phyloP scores from a whole-genome alignment of 2,888 invertebrate species.

The Mactromeris polynyma region DNA sequence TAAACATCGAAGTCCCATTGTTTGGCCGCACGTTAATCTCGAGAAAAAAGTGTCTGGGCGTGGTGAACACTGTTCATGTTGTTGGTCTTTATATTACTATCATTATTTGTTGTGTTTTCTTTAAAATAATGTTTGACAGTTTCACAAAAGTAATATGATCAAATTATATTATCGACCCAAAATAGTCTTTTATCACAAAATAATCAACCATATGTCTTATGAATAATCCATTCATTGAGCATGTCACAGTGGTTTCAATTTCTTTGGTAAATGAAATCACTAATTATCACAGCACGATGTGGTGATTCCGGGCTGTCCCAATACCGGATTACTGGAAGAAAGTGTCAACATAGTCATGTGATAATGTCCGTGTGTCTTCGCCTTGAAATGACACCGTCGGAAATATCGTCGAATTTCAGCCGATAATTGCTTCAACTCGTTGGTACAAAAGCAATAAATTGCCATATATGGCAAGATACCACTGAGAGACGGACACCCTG shows the following conservation, averaged over 20 bases:
- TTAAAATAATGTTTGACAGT: not conserved
- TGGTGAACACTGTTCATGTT: not conserved
- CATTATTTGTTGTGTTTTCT: constrained; percentile 10
- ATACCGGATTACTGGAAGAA: constrained; percentile 10
- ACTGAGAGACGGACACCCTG: not conserved
- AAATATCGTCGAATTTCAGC: constrained; percentile 5
- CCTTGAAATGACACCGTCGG: constrained; percentile 2
- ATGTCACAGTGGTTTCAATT: not conserved
- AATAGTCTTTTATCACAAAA: constrained; percentile 8
- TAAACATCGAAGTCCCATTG: not conserved
- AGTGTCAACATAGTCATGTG: not conserved
- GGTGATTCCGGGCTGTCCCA: constrained; percentile 1
- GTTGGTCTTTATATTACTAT: not conserved
- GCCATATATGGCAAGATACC: not conserved
- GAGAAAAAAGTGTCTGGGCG: not conserved
- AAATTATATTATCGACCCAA: not conserved
- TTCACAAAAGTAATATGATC: not conserved
- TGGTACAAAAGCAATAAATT: constrained; percentile 13
- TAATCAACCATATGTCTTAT: constrained; percentile 2
- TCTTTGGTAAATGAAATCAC: constrained; percentile 6
- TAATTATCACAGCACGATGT: constrained; percentile 1
- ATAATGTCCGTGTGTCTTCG: not conserved
- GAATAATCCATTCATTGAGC: not conserved
- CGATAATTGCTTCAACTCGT: constrained; percentile 2
- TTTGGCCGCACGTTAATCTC: not conserved